phyloP scores from a whole-genome alignment of 2,113 vertebrate species.

The Illadopsis cleaveri region DNA sequence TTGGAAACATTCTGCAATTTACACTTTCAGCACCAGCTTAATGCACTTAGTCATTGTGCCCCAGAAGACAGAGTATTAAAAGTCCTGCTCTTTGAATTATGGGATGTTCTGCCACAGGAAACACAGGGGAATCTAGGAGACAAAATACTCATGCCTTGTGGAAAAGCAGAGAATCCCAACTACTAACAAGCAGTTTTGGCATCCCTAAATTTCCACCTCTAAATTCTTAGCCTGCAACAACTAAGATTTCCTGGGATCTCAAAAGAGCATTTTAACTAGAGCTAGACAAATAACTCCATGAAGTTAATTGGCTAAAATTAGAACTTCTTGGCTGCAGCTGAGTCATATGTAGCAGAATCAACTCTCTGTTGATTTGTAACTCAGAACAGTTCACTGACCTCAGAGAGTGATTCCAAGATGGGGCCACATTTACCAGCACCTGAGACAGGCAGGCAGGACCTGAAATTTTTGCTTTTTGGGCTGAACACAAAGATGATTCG shows the following conservation, averaged over 20 bases:
- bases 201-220: neutral
- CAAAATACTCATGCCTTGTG: neutral
- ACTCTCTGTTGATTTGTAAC: neutral
- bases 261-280: neutral
- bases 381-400: neutral
- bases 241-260: neutral
- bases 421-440: neutral
- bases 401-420: neutral
- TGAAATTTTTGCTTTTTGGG: neutral
- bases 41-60: neutral
- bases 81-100: neutral
- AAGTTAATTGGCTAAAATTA: neutral
- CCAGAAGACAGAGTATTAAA: neutral
- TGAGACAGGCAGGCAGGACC: neutral
- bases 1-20: neutral
- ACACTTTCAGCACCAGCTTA: neutral
- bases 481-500: neutral
- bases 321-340: neutral
- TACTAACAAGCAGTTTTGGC: neutral
- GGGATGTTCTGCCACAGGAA: neutral
- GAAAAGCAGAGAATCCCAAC: neutral
- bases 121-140: rapidly evolving
- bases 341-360: neutral
- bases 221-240: neutral
- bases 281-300: neutral